Evolutionary conservation across 1,140 invertebrate species (phyloP), one percentile per base, ranked within the genome.

Genomic region (Eumaeus atala): DNA sequence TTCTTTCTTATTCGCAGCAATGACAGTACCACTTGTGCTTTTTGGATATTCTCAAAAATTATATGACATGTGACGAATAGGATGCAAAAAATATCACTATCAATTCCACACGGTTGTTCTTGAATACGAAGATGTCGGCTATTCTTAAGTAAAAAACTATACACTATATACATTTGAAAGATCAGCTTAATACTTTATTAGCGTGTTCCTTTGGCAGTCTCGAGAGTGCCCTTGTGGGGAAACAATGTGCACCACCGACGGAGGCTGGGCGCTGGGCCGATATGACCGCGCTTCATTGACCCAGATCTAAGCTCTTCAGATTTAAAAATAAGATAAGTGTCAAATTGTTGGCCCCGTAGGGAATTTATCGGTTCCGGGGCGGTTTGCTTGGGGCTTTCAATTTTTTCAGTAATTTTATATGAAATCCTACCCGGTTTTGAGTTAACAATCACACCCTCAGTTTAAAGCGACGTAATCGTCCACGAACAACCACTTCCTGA

Each of bases 151-250:
- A 16, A 7, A 12, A 9, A 44, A 44, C 35, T 7, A n/a, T 44
- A 40, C 40, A 44, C 40, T 17, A 44, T 9, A 16, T 2, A 9
- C 40, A 44, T 16, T 14, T 44, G 21, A 28, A 28, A 28, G 21
- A 28, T 44, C 40, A 44, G 21, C 38, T 53, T 44, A 50, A 38
- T 36, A 51, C 48, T 50, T 61, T 51, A 58, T 42, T 55, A 56
- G 37, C 56, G 56, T 60, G 66, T 63, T 68, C 72, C 70, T 74
- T 72, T 72, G 72, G 71, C 66, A 61, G 66, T 48, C 56, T 48
- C 17, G 33, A 53, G 38, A 34, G 54, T 64, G 62, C 17, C 55
- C 60, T 49, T 65, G 73, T 64, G 68, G n/a, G 60, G 65, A 73
- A 71, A 73, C 71, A 73, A 71, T 62, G 70, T 58, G 57, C 56